Base-by-base conservation (phyloP, 1,140 invertebrate species). In the Pogonognathellus flavescens region DNA sequence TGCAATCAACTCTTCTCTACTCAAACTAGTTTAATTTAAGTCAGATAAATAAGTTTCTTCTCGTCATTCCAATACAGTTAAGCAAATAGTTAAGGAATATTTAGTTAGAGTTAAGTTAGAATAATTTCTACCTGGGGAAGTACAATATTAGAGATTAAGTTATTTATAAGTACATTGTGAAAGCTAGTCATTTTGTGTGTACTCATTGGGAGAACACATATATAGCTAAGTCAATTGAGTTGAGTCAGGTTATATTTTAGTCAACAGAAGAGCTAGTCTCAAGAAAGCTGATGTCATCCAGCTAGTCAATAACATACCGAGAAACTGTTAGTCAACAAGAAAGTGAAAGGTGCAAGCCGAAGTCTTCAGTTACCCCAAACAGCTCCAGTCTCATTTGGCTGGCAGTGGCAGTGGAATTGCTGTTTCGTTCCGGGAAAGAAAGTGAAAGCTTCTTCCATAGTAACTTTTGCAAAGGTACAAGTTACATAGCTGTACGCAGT, bases 1-100 rank as follows among this genome's bases (percentile, higher is more conserved):
- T 66, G 62, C 62, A 66, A 66, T 66, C 62, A 66, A 66, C 10
- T 66, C 62, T 66, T 41, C 62, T 3, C 20, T 25, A 66, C 22
- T 20, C 31, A 41, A 1, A 41, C 59, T 66, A 25, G 11, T 66
- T 25, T 66, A 41, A 41, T 16, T 60, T 20, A 60, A 66, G 20
- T 66, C 18, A 62, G 10, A 22, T 9, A 22, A 31, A 4, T 66
- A 13, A 31, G 9, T 25, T 31, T 41, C 31, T 41, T 41, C 31
- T 1, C 31, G 1, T 1, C 31, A 41, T 41, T 41, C 31, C 31
- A 41, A 6, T 41, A 41, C 31, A 3, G 31, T 41, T 3, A 41
- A 41, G 1, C 6, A 41, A 41, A 41, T 41, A 41, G 31, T 41
- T 41, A 41, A 41, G 31, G 2, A 41, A 41, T 41, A 41, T 41